Base-by-base conservation (phyloP, 2,888 invertebrate genomes). In the Fabriciana adippe region DNA sequence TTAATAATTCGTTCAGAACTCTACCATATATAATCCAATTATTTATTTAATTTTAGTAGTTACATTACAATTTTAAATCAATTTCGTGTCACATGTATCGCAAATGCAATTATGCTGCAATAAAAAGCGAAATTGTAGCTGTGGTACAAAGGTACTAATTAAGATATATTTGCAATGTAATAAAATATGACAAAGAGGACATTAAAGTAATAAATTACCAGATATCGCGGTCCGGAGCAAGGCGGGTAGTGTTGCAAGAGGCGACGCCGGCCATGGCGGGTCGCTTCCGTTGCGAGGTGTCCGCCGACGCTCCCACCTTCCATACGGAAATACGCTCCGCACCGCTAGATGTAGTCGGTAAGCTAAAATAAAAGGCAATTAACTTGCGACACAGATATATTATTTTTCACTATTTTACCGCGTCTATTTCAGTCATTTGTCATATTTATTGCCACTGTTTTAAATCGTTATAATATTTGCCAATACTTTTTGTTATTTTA, bases 221-320 rank as follows among this genome's bases (percentile, higher is more conserved):
- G 92, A 92, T 92, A 81, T 92, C 92, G 55, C 93, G 94, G 74
- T 95, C 95, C 6, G 95, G 94, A 14, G 93, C 94, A 0, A 91
- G 94, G 60, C 92, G 94, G 73, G 95, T 96, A 65, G 95, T 96
- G 13, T 86, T 96, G 71, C 93, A 94, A 77, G 94, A 95, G 78
- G 95, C 96, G 16, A 94, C 95, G 67, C 93, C 94, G 60, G 94
- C 95, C 73, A 93, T 95, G 86, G 94, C 95, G 14, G 96, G 96
- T 15, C 93, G 94, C 78, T 96, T 96, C 84, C 94, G 94, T 62
- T 96, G 96, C 82, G 96, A 96, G 81, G 96, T 96, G 15, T 96
- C 96, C 0, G 94, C 95, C 0, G 96, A 96, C 79, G 94, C 94
- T 3, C 96, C 96, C 26, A 94, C 94, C 74, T 96, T 96, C 86